Evolutionary conservation across 2,888 invertebrate genomes (phyloP), one percentile per base, ranked within the genome.

Genomic region (Isoperla grammatica): DNA sequence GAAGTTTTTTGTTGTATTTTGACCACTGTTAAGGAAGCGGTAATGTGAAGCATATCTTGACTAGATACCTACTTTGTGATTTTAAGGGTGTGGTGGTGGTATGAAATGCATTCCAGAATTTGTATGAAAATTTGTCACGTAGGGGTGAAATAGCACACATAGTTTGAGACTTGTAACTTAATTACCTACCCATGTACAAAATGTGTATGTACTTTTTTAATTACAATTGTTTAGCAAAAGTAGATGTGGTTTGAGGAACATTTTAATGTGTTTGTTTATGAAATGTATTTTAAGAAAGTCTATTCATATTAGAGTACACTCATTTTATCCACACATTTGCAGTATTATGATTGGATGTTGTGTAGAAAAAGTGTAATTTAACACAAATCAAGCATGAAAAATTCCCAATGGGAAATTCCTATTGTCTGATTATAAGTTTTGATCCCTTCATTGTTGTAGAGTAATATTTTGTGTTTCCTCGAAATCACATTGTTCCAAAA

Each of bases 111-210:
- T 53, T 53, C 53, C 53, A 53, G 39, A 39, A 53, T 53, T 53
- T 53, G 53, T 53, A 53, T 29, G 35, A 50, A 35, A 6, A 39
- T 17, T 53, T 39, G 15, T 17, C 45, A 45, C n/a, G 17, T 53
- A 53, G 53, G 53, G 53, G 53, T 53, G 37, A 53, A 53, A 39
- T 53, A 53, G 53, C 53, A 53, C 53, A 53, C 39, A 17, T 20
- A 37, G 20, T 46, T 53, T 39, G 53, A 53, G 53, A 53, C 53
- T 37, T 19, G 15, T 20, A 53, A 35, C 35, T 19, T 39, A 53
- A 53, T 45, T 53, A 53, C 39, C 19, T 39, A 53, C 15, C n/a
- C n/a, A n/a, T n/a, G n/a, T n/a, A n/a, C n/a, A n/a, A 39, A 53
- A 15, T 53, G 37, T 35, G 53, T 39, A 53, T 19, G 19, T 17